phyloP scores from a whole-genome alignment of 2,113 vertebrate species.

The Diglossa brunneiventris region DNA sequence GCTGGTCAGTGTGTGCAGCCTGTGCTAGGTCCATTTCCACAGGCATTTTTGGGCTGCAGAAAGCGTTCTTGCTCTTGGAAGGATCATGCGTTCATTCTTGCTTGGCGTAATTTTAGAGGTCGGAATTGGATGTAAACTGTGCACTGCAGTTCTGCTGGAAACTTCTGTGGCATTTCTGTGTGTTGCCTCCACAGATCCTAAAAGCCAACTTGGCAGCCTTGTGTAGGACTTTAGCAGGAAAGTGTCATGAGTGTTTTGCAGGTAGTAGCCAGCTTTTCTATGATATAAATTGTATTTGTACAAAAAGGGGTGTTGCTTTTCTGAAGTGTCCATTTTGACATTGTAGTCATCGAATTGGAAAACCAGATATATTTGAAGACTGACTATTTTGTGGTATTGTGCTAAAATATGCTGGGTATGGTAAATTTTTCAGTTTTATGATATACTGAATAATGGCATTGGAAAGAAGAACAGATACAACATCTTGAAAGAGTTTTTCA shows the following conservation, averaged over 20 bases:
- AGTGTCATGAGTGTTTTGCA: not conserved
- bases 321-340: not conserved
- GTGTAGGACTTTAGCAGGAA: rapidly evolving
- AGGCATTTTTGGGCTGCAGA: not conserved
- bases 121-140: not conserved
- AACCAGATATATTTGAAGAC: not conserved
- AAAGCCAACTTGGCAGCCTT: not conserved
- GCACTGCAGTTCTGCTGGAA: not conserved
- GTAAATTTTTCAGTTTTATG: not conserved
- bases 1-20: not conserved
- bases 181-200: not conserved
- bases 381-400: not conserved
- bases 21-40: rapidly evolving
- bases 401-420: not conserved
- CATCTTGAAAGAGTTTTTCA: not conserved
- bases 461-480: not conserved
- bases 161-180: not conserved
- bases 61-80: not conserved
- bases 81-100: not conserved
- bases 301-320: not conserved
- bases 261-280: not conserved
- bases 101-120: not conserved
- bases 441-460: not conserved
- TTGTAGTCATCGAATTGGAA: not conserved
- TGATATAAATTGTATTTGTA: not conserved